phyloP scores from a whole-genome alignment of 2,797 vertebrate genomes.

The Peromyscus nudipes region DNA sequence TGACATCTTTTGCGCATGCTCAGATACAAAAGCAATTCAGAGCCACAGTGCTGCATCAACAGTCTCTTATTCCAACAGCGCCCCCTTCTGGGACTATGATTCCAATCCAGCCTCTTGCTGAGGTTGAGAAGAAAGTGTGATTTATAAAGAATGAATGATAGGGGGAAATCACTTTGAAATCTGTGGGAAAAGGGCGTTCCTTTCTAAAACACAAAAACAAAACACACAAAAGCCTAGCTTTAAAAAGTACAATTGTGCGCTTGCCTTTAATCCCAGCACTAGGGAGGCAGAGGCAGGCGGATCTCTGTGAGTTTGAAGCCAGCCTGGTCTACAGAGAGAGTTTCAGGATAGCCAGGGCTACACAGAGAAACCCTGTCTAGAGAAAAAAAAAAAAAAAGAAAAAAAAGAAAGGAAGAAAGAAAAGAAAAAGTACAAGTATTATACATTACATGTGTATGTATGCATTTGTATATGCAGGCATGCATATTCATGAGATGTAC shows the following conservation, averaged over 20 bases:
- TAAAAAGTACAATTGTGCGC: neutral
- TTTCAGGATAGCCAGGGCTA: neutral
- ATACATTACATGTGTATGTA: neutral
- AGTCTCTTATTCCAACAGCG: neutral
- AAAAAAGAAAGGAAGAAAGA: too few species aligned
- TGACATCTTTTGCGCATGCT: neutral
- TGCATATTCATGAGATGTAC: neutral
- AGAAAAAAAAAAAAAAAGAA: neutral
- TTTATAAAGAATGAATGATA: neutral
- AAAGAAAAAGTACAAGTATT: neutral
- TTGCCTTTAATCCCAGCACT: neutral
- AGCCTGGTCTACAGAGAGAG: too few species aligned
- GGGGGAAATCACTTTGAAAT: constrained; percentile 17
- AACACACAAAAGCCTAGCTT: neutral
- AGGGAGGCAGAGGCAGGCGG: neutral
- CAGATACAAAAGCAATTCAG: neutral
- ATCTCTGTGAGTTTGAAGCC: too few species aligned
- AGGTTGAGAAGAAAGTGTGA: neutral
- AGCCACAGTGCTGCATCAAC: too few species aligned
- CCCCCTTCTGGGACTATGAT: constrained; percentile 65
- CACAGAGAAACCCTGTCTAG: neutral
- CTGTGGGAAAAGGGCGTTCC: neutral
- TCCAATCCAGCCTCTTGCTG: neutral
- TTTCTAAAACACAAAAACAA: neutral
- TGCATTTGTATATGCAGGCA: neutral